Evolutionary conservation across 2,113 vertebrate genomes (phyloP), one percentile per base, ranked within the genome.

Genomic region (Xyliphius kryptos): DNA sequence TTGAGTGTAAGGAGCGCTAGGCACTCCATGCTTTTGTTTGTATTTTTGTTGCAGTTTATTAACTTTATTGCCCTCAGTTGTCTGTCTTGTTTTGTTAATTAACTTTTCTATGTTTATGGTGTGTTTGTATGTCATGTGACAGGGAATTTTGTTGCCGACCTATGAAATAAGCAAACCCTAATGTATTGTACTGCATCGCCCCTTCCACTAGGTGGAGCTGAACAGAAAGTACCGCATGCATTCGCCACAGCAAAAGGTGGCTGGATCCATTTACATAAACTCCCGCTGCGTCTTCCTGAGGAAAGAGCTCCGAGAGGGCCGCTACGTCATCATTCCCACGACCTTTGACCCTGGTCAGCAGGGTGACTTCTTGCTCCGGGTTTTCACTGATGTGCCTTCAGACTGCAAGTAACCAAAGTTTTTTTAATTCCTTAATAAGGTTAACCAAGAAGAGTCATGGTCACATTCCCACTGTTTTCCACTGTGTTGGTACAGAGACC

Each of bases 221-320:
- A 98, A 98, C 62, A 88, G 95, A 67, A 83, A 37, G 40, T 97
- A 91, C 75, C 85, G 95, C 2, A 93, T 97, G 94, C 95, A 98
- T 52, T 76, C 79, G 2, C 61, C 82, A 17, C 95, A 97, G 86
- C 85, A 93, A 71, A 89, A 93, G 77, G 89, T 88, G 0, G 90
- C 89, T 44, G 88, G 90, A 32, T 96, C 93, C 73, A 79, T 88
- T 76, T 98, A 91, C 83, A 97, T 96, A 82, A 98, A 98, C 77
- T 94, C 94, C 0, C 87, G 95, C 65, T 91, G 89, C 0, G 89
- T 97, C 53, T 97, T 97, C 77, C 70, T 89, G 61, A 87, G 91
- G 60, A 88, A 85, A 0, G 91, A 93, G 15, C 83, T 96, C 76
- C 87, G 82, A 3, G 87, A 93, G 76, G 94, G 95, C 0, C 92